phyloP scores from a whole-genome alignment of 2,113 vertebrate genomes.

The Poecilia latipinna region DNA sequence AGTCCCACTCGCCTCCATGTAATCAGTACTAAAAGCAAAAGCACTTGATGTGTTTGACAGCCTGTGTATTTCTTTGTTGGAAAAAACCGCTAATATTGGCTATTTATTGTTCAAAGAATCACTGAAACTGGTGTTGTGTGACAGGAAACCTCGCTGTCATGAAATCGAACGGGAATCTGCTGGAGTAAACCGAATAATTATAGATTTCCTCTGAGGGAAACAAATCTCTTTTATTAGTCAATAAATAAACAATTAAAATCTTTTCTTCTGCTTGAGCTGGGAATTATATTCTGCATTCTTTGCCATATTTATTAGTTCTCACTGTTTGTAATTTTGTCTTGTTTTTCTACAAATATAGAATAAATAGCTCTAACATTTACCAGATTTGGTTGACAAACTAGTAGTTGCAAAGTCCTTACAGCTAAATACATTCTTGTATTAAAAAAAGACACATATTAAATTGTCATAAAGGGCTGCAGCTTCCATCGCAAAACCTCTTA shows the following conservation, averaged over 20 bases:
- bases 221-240: slow-evolving; percentile 3
- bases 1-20: slow-evolving; percentile 28
- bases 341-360: not conserved
- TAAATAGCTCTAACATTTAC: not conserved
- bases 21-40: slow-evolving; percentile 19
- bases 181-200: slow-evolving; percentile 39
- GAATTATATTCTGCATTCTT: not conserved
- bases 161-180: slow-evolving; percentile 13
- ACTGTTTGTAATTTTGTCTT: not conserved
- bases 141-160: slow-evolving; percentile 31
- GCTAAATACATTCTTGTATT: not conserved
- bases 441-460: not conserved
- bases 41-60: slow-evolving; percentile 28
- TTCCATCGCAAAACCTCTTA: slow-evolving; percentile 17
- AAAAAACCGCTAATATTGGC: slow-evolving; percentile 4
- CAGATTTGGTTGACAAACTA: not conserved
- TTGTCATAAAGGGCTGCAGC: slow-evolving; percentile 14
- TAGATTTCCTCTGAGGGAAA: slow-evolving; percentile 33
- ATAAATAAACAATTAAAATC: slow-evolving; percentile 11
- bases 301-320: not conserved
- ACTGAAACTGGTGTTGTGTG: slow-evolving; percentile 35
- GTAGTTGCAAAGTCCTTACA: not conserved
- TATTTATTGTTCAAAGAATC: slow-evolving; percentile 42
- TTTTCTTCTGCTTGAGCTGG: not conserved
- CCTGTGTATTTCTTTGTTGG: slow-evolving; percentile 18